Evolutionary conservation across 2,113 vertebrate genomes (phyloP).

Genomic region (Labeo catla): DNA sequence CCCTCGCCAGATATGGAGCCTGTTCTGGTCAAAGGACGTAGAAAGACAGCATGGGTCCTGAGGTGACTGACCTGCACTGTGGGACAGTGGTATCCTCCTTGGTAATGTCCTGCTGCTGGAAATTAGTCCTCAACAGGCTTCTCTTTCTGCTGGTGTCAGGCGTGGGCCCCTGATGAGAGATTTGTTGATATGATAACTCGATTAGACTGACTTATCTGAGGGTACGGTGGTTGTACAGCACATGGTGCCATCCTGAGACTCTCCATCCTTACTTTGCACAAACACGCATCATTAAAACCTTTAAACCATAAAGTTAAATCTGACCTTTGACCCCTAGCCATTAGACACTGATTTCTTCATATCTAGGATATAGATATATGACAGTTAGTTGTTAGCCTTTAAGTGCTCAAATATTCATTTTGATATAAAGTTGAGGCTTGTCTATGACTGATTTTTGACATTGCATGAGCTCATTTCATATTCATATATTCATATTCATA

Average conservation of each 20-base stretch:
- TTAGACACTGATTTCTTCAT: not conserved
- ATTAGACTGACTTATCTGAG: constrained; percentile 81
- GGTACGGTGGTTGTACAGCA: constrained; percentile 73
- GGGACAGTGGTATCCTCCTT: constrained; percentile 73
- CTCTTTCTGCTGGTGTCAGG: constrained; percentile 80
- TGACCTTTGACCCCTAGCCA: constrained; percentile 6
- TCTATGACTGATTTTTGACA: not conserved
- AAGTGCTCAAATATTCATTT: not conserved
- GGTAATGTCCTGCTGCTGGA: constrained; percentile 85
- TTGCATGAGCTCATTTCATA: not conserved
- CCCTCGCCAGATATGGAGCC: constrained; percentile 55
- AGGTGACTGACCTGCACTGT: constrained; percentile 73
- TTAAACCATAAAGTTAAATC: not conserved
- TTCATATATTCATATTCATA: not conserved
- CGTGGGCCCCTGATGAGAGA: constrained; percentile 64
- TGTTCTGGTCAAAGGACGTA: constrained; percentile 64
- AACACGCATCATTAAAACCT: constrained; percentile 65
- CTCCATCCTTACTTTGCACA: constrained; percentile 72
- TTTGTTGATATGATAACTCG: constrained; percentile 89
- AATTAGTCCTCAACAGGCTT: constrained; percentile 87
- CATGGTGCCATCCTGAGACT: constrained; percentile 65
- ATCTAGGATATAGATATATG: not conserved
- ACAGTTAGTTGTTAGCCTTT: not conserved
- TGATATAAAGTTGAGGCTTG: not conserved
- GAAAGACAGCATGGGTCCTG: constrained; percentile 69